phyloP scores from a whole-genome alignment of 1,140 invertebrate genomes.

The Rhyacophila brunnea region DNA sequence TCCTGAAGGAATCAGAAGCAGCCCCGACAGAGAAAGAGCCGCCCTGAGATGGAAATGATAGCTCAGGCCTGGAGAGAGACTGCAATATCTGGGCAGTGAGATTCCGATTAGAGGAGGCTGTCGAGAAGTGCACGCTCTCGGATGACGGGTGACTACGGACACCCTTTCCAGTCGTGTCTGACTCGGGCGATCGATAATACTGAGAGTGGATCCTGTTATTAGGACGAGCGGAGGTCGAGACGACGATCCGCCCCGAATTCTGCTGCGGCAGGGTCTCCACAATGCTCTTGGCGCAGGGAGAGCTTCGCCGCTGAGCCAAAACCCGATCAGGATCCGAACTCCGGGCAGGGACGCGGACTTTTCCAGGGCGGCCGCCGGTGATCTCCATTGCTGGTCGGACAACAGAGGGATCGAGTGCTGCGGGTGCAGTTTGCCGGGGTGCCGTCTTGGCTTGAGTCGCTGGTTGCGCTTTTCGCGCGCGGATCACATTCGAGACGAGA shows the following conservation, averaged over 20 bases:
- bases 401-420: no score
- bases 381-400: no score
- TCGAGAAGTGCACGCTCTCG: conserved; percentile 43
- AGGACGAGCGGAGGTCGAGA: conserved; percentile 45
- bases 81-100: conserved; percentile 53
- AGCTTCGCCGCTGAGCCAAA: conserved; percentile 12
- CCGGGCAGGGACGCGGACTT: no score
- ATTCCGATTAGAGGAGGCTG: conserved; percentile 47
- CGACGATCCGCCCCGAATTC: conserved; percentile 46
- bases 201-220: conserved; percentile 46
- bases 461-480: no score
- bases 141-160: conserved; percentile 48
- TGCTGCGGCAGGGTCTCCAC: conserved; percentile 41
- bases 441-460: no score
- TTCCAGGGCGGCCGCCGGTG: no score
- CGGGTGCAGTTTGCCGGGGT: no score
- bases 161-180: conserved; percentile 42
- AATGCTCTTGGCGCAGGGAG: conserved; percentile 12
- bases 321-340: conserved; percentile 1
- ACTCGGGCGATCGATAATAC: conserved; percentile 46
- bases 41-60: conserved; percentile 14
- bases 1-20: no score
- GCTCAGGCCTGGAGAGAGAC: conserved; percentile 48
- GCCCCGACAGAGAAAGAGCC: neutral
- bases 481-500: conserved; percentile 4